Conservation (phyloP, 2,888 invertebrate species). For the Drosophila merina region DNA sequence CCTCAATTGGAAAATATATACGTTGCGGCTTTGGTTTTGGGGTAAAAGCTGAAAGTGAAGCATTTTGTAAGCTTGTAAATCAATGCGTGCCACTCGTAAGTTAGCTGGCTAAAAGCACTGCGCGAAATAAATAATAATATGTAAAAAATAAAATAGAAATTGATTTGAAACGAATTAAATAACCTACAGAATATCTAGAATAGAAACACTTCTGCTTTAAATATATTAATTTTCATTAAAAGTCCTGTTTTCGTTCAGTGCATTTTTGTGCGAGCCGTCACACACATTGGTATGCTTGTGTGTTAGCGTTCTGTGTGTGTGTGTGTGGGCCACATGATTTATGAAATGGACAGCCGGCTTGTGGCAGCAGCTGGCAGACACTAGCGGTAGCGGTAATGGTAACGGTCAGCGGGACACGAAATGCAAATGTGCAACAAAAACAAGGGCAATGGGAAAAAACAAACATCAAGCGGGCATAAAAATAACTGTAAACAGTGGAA, state of each 20-base stretch:
- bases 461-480: slow-evolving; percentile 15
- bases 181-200: too few relatives aligned
- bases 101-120: background rate
- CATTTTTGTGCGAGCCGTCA: background rate
- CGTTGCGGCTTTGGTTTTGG: slow-evolving; percentile 6
- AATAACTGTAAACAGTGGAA: slow-evolving; percentile 28
- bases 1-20: slow-evolving; percentile 16
- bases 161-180: too few relatives aligned
- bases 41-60: slow-evolving; percentile 26
- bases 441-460: slow-evolving; percentile 24
- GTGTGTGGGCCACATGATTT: slow-evolving; percentile 61
- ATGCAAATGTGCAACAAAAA: slow-evolving; percentile 43
- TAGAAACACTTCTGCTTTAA: background rate
- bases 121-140: background rate
- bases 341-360: slow-evolving; percentile 55
- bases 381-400: slow-evolving; percentile 15
- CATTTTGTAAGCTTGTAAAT: slow-evolving; percentile 62
- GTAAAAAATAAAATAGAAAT: background rate
- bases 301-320: slow-evolving; percentile 3
- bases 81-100: slow-evolving; percentile 43
- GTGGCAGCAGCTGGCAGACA: slow-evolving; percentile 37
- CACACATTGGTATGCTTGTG: background rate
- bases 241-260: background rate
- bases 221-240: background rate
- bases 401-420: slow-evolving; percentile 35